phyloP scores from a whole-genome alignment of 2,888 invertebrate species.

The Mactromeris polynyma region DNA sequence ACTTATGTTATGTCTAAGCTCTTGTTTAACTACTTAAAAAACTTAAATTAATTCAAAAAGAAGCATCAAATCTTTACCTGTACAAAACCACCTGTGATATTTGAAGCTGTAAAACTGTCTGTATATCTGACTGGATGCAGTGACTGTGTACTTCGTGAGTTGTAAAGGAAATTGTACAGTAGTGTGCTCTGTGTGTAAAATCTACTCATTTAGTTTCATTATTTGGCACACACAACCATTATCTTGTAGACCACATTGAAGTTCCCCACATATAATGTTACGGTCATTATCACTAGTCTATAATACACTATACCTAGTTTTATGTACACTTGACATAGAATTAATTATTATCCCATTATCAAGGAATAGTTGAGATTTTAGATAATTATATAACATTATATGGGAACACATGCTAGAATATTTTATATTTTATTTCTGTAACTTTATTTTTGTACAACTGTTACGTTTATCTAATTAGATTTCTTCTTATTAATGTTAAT shows the following conservation, averaged over 20 bases:
- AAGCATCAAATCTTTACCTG: too few species aligned
- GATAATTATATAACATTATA: not conserved
- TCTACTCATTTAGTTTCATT: not conserved
- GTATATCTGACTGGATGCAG: conserved; percentile 36
- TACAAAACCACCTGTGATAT: too few species aligned
- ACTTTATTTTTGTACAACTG: not conserved
- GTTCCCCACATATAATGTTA: not conserved
- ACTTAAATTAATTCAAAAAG: too few species aligned
- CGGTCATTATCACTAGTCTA: conserved; percentile 8
- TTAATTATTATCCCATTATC: not conserved
- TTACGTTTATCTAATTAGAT: not conserved
- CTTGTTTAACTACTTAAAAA: too few species aligned
- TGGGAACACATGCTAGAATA: not conserved
- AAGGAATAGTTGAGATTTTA: not conserved
- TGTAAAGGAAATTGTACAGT: conserved; percentile 18
- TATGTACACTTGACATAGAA: not conserved
- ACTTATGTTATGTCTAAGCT: too few species aligned
- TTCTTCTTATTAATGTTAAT: not conserved
- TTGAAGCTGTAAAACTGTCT: not conserved
- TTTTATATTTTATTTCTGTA: not conserved
- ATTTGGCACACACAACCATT: not conserved
- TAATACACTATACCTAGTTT: not conserved
- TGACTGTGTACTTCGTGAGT: conserved; percentile 19
- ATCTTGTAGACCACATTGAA: not conserved
- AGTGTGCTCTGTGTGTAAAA: conserved; percentile 18